Base-by-base conservation (phyloP, 2,113 vertebrate species). In the Limanda limanda region DNA sequence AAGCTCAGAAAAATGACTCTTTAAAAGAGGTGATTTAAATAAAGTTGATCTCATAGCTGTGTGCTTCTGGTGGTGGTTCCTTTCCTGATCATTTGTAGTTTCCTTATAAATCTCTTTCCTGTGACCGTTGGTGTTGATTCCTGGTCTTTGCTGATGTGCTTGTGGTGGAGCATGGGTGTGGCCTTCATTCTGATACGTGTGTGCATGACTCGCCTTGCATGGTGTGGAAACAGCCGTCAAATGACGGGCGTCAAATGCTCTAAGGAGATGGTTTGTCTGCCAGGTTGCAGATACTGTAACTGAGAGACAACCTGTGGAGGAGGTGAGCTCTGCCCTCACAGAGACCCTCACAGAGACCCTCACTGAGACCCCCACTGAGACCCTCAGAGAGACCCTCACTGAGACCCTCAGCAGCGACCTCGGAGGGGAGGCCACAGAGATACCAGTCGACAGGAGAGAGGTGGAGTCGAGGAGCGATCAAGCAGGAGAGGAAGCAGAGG, bases 1-100 rank as follows among this genome's bases (percentile, higher is more conserved):
- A 31, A 31, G 6, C 31, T 31, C 31, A 31, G 31, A 6, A 31
- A 31, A 31, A 7, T 31, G 31, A 31, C 6, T 6, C 31, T 1
- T 31, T 31, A 31, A 7, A 31, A 8, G 76, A 90, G 90, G 89
- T 93, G 86, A 86, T 66, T 17, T 40, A 59, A 75, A 31, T 31
- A 58, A 57, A 7, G 1, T 5, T 1, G 13, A 68, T 55, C 15
- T 75, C 2, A 51, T 9, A 64, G 47, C 6, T 66, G 35, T 62
- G 59, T 69, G 24, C 20, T 14, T 71, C 54, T 76, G 67, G 64
- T 82, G 82, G 72, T 71, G 71, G 61, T 51, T 6, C 47, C 56
- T 81, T 3, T 3, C 12, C 17, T 81, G 4, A 48, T 72, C 40
- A 6, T 24, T 57, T 56, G 2, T n/a, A 60, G 3, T 74, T 54